A percentile compares a stretch with the other conserved stretches of the same genome.
phyloP scores from a whole-genome alignment of 2,797 vertebrate species.

The Astyanax mexicanus region DNA sequence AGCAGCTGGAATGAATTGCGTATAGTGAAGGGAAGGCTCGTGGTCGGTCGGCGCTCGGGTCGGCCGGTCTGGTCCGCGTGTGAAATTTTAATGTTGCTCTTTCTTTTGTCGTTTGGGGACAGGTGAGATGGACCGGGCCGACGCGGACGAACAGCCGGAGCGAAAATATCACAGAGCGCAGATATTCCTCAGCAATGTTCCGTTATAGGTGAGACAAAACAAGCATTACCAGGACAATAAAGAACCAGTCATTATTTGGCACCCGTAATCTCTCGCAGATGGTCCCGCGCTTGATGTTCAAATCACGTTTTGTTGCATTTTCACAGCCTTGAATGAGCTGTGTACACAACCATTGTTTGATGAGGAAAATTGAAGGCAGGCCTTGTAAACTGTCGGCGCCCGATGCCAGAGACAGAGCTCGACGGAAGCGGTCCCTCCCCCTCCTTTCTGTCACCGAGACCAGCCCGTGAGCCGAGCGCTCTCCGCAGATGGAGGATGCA shows the following conservation, averaged over 20 bases:
- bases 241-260: constrained; percentile 77
- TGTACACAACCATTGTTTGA: constrained; percentile 85
- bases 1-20: constrained; percentile 67
- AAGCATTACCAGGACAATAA: constrained; percentile 70
- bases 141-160: constrained; percentile 51
- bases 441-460: constrained; percentile 55
- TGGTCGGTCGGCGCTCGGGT: constrained; percentile 58
- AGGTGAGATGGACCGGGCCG: constrained; percentile 45
- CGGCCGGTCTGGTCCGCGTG: constrained; percentile 34
- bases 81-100: constrained; percentile 49
- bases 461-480: constrained; percentile 64
- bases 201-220: constrained; percentile 66
- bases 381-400: constrained; percentile 81
- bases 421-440: constrained; percentile 66
- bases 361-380: constrained; percentile 84
- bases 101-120: constrained; percentile 42
- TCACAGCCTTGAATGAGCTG: constrained; percentile 78
- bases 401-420: constrained; percentile 77
- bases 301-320: constrained; percentile 82
- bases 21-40: constrained; percentile 52
- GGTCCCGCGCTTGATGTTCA: constrained; percentile 80
- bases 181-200: constrained; percentile 56
- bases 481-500: constrained; percentile 33
- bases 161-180: constrained; percentile 52
- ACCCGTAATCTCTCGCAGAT: constrained; percentile 75